Base-by-base conservation (phyloP, 2,888 invertebrate genomes). In the Aromia moschata region DNA sequence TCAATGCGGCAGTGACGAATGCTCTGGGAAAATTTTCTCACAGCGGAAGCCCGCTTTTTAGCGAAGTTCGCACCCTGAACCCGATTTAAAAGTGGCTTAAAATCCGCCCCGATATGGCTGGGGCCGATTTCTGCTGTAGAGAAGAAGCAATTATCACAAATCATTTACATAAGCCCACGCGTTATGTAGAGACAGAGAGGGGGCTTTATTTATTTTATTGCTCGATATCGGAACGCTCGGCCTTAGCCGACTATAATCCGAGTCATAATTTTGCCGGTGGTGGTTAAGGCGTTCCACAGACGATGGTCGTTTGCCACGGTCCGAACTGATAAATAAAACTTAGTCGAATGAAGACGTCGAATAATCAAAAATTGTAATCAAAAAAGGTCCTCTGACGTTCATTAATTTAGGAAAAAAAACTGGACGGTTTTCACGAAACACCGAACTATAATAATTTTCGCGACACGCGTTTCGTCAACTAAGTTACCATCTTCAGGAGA, bases 171-270 rank as follows among this genome's bases (percentile, higher is more conserved):
- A 45, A 58, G 41, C 52, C 51, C 30, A 31, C 46, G 51, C 36
- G 41, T 15, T 52, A 51, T 44, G 31, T 31, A 45, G 45, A 46
- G 49, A 17, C 30, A 43, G 43, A 49, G 53, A 47, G 45, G 47
- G 52, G 16, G 47, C 53, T 51, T 57, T 51, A 57, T 58, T 59
- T 56, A 62, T 62, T 56, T 59, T 62, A 62, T 62, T 59, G 51
- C 56, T 36, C 43, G 52, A 62, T 62, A 62, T 58, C 45, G 58
- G 46, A 49, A 53, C 41, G 52, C 44, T 56, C 43, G 52, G 52
- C 45, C 41, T 37, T 56, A 31, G n/a, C n/a, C n/a, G 44, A 10
- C 59, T 56, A 51, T 62, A 62, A 62, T 62, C 62, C 56, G 54
- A 56, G 56, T 59, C 59, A 62, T 62, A 62, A 62, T 52, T 62